Conservation (phyloP, 2,797 vertebrate species). For the Acrossocheilus wenchowensis region DNA sequence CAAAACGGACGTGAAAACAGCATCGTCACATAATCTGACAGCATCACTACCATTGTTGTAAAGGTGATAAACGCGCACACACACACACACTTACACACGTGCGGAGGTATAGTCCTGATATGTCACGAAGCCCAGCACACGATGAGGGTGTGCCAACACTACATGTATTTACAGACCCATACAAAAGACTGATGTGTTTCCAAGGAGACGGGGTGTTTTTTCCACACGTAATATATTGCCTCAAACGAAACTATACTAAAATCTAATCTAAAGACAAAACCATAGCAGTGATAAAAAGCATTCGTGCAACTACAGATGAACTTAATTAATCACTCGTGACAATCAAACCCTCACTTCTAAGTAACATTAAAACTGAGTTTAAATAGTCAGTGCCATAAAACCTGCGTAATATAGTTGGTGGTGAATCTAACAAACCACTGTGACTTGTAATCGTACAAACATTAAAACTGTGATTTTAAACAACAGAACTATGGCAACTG, state of each 20-base stretch:
- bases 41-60: constrained; percentile 53
- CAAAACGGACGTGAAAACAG: constrained; percentile 43
- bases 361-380: constrained; percentile 31
- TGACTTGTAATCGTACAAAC: constrained; percentile 28
- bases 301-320: constrained; percentile 30
- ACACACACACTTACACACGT: constrained; percentile 29
- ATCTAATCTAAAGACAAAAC: constrained; percentile 43
- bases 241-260: constrained; percentile 38
- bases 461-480: constrained; percentile 36
- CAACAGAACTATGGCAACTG: constrained; percentile 24
- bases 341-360: constrained; percentile 51
- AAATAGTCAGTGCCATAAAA: constrained; percentile 56
- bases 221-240: constrained; percentile 37
- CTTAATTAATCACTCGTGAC: constrained; percentile 31
- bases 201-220: constrained; percentile 13
- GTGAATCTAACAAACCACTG: constrained; percentile 32
- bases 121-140: constrained; percentile 57
- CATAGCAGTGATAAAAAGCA: constrained; percentile 17
- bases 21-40: constrained; percentile 51
- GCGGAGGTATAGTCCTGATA: constrained; percentile 62
- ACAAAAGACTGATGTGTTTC: constrained; percentile 32
- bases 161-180: constrained; percentile 51
- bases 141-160: constrained; percentile 40
- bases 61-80: constrained; percentile 48
- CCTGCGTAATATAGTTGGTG: constrained; percentile 39